Base-by-base conservation (phyloP, 2,888 invertebrate genomes). In the Spilosoma lubricipeda region DNA sequence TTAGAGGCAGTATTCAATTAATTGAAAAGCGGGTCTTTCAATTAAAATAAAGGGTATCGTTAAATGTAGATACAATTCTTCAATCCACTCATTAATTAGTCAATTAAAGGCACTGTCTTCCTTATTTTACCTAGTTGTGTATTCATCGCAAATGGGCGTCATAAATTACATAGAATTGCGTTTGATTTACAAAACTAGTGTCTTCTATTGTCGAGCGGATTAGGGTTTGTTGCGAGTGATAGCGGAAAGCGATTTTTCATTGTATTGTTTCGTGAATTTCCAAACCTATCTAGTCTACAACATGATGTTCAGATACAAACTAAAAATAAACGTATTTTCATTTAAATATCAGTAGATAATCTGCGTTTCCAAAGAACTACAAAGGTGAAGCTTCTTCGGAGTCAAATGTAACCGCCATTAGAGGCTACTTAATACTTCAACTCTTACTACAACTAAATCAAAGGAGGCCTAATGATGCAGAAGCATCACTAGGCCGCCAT, bases 41-140 rank as follows among this genome's bases (percentile, higher is more conserved):
- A 86, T 86, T 87, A 87, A 87, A 87, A 86, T 88, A 89, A 89
- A 90, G 85, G 83, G 84, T 82, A 87, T 89, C 87, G 88, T 90
- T 90, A 89, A 86, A 80, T 74, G 81, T 82, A 80, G 83, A 82
- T 83, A 82, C 84, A 83, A 84, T 85, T 89, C 88, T 89, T 88
- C 88, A 88, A 86, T 84, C 82, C 77, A 79, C 84, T 86, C 88
- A 90, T 92, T 92, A 92, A 91, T 92, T 91, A 91, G 89, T 88
- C 90, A 90, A 90, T 92, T 92, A 90, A 89, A 88, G 79, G 76
- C 77, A 72, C 76, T 80, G 81, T 84, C 88, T 90, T 89, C 88
- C 90, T 90, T 91, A 89, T 89, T 89, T 89, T 87, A 88, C 87
- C 84, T 85, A 84, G 85, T 87, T 80, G 78, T 80, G 87, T 85